Conservation (phyloP, 2,888 invertebrate species). For the Muschampia plurimacula region DNA sequence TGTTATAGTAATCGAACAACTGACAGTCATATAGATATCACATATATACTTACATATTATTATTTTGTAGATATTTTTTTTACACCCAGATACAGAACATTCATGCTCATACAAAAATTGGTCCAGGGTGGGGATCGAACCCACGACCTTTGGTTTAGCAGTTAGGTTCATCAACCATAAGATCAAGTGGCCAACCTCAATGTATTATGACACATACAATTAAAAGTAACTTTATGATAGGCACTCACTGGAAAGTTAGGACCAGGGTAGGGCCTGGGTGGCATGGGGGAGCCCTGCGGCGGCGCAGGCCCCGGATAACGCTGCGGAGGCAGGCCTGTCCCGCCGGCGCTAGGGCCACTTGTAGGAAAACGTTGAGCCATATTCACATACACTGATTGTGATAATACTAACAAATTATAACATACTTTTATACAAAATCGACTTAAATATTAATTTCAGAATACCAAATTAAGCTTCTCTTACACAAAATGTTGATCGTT, state of each 20-base stretch:
- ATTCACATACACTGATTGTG: not conserved
- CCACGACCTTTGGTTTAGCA: no score
- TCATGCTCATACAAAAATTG: no score
- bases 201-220: no score
- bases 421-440: not conserved
- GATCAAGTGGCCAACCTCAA: no score
- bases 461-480: not conserved
- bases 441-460: not conserved
- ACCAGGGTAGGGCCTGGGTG: conserved; percentile 89
- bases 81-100: no score
- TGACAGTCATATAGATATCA: no score
- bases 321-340: conserved; percentile 73
- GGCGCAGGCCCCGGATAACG: conserved; percentile 80
- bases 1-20: no score
- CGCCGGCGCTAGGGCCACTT: conserved; percentile 72
- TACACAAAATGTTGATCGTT: not conserved
- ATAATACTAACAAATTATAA: not conserved
- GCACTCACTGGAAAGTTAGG: conserved; percentile 91
- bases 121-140: no score
- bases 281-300: conserved; percentile 88
- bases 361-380: conserved; percentile 77
- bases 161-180: no score
- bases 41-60: no score
- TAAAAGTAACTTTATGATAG: not conserved
- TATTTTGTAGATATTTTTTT: no score